Percentiles rank a stretch among this genome's conserved stretches.
These are phyloP conservation scores for Thermophis baileyi DNA, from an alignment of 2,113 vertebrate genomes.

Conservation along the genomic window DNA sequence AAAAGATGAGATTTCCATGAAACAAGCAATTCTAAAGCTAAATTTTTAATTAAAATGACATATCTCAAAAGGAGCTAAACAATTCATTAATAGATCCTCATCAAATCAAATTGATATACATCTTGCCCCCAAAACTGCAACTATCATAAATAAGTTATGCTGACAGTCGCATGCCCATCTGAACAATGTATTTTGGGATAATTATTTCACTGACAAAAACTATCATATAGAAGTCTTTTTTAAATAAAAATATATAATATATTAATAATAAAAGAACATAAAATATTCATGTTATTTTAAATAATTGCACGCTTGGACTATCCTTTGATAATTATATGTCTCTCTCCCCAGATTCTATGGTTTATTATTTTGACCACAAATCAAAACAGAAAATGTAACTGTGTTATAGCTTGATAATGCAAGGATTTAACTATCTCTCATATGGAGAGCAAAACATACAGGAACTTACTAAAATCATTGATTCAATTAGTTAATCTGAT, in stretches of 20 bases:
- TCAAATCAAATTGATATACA: neutral
- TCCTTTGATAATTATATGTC: neutral
- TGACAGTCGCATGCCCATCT: neutral
- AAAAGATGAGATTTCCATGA: neutral
- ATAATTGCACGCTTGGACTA: neutral
- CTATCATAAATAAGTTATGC: neutral
- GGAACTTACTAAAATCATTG: neutral
- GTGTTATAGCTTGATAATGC: neutral
- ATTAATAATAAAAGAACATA: neutral
- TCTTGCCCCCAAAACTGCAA: neutral
- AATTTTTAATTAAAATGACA: neutral
- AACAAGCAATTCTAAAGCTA: neutral
- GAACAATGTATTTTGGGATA: neutral
- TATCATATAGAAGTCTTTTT: neutral
- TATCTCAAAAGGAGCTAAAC: neutral
- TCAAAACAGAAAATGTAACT: neutral
- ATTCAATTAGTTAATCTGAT: neutral
- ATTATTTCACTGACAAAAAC: neutral
- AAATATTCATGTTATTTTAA: neutral
- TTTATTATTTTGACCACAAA: neutral
- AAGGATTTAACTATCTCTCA: neutral
- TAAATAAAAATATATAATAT: neutral
- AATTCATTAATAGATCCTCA: neutral
- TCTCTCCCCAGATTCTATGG: neutral
- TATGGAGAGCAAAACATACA: neutral